These are phyloP conservation scores for Tauraco hartlaubi DNA, from an alignment of 2,797 vertebrate genomes.

Conservation along the genomic window DNA sequence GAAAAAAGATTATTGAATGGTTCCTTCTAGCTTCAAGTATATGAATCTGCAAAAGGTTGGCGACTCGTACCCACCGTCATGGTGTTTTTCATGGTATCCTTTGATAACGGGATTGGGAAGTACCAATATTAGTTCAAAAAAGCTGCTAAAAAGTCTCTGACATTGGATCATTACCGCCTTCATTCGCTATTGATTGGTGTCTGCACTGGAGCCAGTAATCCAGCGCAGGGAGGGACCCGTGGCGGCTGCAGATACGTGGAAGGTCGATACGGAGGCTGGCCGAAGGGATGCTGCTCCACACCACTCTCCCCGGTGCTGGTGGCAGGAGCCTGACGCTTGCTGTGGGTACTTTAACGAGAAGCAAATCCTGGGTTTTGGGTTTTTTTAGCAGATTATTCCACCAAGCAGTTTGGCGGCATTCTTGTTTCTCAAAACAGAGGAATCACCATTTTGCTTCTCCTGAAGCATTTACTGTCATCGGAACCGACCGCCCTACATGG, in stretches of 20 bases:
- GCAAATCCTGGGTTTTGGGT: neutral
- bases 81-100: conserved; percentile 40
- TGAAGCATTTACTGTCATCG: fast-evolving
- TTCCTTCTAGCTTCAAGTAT: neutral
- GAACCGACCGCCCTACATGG: neutral
- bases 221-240: neutral
- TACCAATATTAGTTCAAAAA: conserved; percentile 58
- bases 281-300: neutral
- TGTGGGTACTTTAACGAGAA: neutral
- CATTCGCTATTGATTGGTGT: neutral
- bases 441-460: neutral
- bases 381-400: neutral
- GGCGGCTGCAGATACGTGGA: neutral
- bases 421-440: neutral
- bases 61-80: neutral
- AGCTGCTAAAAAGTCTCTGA: conserved; percentile 18
- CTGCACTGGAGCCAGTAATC: neutral
- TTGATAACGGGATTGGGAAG: conserved; percentile 53
- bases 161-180: conserved; percentile 23
- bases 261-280: neutral
- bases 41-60: neutral
- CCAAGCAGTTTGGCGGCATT: neutral
- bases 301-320: neutral
- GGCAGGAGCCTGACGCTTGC: neutral
- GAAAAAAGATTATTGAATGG: conserved; percentile 16